These are phyloP conservation scores for Ivindomyrus marchei DNA, from an alignment of 2,113 vertebrate genomes.

Conservation along the genomic window DNA sequence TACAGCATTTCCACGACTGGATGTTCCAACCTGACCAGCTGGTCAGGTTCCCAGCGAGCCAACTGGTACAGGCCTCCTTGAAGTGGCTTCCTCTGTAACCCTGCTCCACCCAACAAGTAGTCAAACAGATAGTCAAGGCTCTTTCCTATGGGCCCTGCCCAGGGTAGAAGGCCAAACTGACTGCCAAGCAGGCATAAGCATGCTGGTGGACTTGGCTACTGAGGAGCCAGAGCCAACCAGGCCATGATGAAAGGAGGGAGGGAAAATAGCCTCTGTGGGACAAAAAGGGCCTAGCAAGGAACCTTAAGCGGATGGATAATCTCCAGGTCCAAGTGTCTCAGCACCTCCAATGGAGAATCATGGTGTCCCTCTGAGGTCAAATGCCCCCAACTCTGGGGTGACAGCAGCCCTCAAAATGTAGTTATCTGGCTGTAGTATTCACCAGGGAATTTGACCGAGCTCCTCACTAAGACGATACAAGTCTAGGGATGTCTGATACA, in stretches of 20 bases:
- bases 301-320: not conserved
- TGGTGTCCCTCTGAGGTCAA: not conserved
- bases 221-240: not conserved
- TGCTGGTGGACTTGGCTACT: not conserved
- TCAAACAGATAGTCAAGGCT: not conserved
- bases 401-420: not conserved
- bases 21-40: not conserved
- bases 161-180: not conserved
- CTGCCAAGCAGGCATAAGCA: not conserved
- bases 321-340: not conserved
- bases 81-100: not conserved
- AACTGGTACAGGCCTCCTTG: not conserved
- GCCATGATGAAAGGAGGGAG: not conserved
- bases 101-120: not conserved
- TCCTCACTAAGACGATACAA: not conserved
- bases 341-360: not conserved
- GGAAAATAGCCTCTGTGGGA: not conserved
- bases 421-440: not conserved
- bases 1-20: not conserved
- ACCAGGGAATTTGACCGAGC: not conserved
- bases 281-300: not conserved
- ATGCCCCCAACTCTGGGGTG: not conserved
- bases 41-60: not conserved
- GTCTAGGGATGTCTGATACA: not conserved
- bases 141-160: not conserved